Percentiles rank a stretch among this genome's conserved stretches.
Conservation (phyloP, 2,797 vertebrate species). For the Lerista edwardsae region DNA sequence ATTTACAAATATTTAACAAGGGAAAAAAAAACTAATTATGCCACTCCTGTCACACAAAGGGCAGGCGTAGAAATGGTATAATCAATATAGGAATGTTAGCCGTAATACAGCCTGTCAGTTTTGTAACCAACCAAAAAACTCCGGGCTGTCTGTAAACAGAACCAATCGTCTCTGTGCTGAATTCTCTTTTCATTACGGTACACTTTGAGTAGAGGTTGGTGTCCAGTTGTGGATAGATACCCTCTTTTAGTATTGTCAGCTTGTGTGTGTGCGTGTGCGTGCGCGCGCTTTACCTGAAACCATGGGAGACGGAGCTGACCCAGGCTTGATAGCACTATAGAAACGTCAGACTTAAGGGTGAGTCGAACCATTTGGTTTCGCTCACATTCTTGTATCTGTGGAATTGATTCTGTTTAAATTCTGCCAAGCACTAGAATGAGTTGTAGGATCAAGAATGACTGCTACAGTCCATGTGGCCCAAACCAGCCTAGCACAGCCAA, state of each 20-base stretch:
- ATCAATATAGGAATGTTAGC: constrained; percentile 93
- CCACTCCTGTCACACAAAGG: constrained; percentile 79
- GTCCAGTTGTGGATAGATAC: not conserved
- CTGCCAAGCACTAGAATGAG: not conserved
- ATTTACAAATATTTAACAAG: constrained; percentile 83
- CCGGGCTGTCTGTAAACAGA: constrained; percentile 82
- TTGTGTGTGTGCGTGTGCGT: not conserved
- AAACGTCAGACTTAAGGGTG: not conserved
- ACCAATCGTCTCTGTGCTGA: constrained; percentile 55
- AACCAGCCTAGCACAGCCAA: not conserved
- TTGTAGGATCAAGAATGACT: not conserved
- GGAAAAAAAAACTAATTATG: constrained; percentile 76
- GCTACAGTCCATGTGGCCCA: not conserved
- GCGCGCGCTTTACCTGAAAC: not conserved
- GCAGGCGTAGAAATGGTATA: constrained; percentile 88
- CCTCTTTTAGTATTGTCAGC: not conserved
- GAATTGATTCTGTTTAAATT: not conserved
- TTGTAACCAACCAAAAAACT: constrained; percentile 89
- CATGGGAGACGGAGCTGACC: not conserved
- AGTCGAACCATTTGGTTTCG: not conserved
- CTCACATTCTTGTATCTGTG: not conserved
- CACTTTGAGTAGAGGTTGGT: constrained; percentile 11
- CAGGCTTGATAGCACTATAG: no score
- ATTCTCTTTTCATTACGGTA: constrained; percentile 47
- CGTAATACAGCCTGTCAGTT: constrained; percentile 92